A percentile compares a stretch with the other conserved stretches of the same genome.
Evolutionary conservation across 2,113 vertebrate genomes (phyloP).

Genomic region (Bos taurus): ARS-UCD2.0 NC_037343.1:68622001-68622500

Average conservation of each 20-base stretch:
- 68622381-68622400: neutral
- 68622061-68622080: neutral
- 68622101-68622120: neutral
- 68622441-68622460: neutral
- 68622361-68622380: neutral
- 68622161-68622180: rapidly evolving
- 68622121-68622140: neutral
- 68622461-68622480: neutral
- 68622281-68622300: neutral
- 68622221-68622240: neutral
- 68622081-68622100: neutral
- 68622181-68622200: neutral
- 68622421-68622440: neutral
- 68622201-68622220: neutral
- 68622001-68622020: neutral
- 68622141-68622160: rapidly evolving
- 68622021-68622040: neutral
- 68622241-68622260: neutral
- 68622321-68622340: neutral
- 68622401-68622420: neutral
- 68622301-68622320: neutral
- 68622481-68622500: neutral
- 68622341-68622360: neutral
- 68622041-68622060: neutral
- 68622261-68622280: neutral